Evolutionary conservation across 2,113 vertebrate genomes (phyloP).

Genomic region (Orientallactaga bullata): DNA sequence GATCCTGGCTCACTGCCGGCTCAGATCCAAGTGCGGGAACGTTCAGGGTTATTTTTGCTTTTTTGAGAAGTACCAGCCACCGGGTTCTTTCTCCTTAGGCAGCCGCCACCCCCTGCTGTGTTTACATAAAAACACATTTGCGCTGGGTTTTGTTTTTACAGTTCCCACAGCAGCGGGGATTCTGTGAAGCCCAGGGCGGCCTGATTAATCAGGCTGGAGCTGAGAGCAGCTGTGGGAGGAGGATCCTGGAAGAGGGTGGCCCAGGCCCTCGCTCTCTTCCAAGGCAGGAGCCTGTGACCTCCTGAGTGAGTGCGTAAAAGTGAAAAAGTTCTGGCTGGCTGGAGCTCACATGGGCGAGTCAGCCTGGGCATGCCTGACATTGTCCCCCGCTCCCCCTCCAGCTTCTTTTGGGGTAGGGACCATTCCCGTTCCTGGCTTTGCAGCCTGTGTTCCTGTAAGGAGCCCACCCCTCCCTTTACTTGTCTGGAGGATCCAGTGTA

Average conservation of each 20-base stretch:
- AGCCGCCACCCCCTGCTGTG: conserved; percentile 64
- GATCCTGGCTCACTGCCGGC: neutral
- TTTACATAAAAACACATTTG: conserved; percentile 82
- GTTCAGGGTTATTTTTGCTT: conserved; percentile 61
- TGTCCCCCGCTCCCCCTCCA: neutral
- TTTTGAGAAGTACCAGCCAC: conserved; percentile 13
- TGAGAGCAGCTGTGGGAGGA: conserved; percentile 20
- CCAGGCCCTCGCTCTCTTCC: fast-evolving
- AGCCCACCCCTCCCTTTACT: neutral
- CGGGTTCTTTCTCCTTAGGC: conserved; percentile 70
- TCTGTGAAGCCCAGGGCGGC: conserved; percentile 30
- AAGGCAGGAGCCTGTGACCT: neutral
- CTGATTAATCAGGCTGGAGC: conserved; percentile 29
- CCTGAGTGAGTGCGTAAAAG: neutral
- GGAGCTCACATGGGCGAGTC: neutral
- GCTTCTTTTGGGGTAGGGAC: neutral
- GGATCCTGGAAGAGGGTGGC: neutral
- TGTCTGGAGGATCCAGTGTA: fast-evolving
- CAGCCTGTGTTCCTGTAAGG: neutral
- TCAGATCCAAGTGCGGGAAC: neutral
- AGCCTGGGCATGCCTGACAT: neutral
- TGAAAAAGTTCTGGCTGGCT: fast-evolving
- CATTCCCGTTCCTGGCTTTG: no score
- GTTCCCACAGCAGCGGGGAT: conserved; percentile 46
- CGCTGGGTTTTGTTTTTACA: conserved; percentile 74